These are phyloP conservation scores for Syrmaticus mikado DNA, from an alignment of 2,113 vertebrate genomes.

Conservation along the genomic window DNA sequence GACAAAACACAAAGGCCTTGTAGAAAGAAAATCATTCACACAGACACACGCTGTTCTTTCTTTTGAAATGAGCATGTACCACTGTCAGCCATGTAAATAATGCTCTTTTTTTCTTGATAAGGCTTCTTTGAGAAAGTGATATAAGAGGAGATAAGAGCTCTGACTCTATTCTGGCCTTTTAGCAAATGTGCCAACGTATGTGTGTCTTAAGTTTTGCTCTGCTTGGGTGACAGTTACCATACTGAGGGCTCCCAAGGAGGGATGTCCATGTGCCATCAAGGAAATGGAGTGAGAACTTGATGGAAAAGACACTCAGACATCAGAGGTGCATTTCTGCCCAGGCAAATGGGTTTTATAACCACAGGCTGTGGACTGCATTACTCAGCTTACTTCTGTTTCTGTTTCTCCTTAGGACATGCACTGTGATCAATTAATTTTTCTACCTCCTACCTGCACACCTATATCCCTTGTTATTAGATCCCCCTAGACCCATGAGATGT, in stretches of 20 bases:
- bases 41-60: background rate
- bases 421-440: background rate
- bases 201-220: background rate
- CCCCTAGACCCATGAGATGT: background rate
- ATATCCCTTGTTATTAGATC: background rate
- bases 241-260: background rate
- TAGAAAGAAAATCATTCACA: slow-evolving; percentile 10
- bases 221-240: background rate
- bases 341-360: background rate
- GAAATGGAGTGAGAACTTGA: background rate
- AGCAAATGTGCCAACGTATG: accelerated
- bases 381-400: background rate
- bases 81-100: background rate
- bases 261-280: background rate
- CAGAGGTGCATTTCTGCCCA: background rate
- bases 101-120: accelerated
- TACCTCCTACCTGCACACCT: background rate
- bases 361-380: background rate
- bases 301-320: background rate
- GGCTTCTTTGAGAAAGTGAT: background rate
- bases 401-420: background rate
- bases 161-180: background rate
- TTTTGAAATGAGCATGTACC: accelerated
- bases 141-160: background rate
- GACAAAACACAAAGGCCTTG: slow-evolving; percentile 74